Evolutionary conservation across 2,113 vertebrate genomes (phyloP).

Genomic region (Cynoglossus semilaevis): DNA sequence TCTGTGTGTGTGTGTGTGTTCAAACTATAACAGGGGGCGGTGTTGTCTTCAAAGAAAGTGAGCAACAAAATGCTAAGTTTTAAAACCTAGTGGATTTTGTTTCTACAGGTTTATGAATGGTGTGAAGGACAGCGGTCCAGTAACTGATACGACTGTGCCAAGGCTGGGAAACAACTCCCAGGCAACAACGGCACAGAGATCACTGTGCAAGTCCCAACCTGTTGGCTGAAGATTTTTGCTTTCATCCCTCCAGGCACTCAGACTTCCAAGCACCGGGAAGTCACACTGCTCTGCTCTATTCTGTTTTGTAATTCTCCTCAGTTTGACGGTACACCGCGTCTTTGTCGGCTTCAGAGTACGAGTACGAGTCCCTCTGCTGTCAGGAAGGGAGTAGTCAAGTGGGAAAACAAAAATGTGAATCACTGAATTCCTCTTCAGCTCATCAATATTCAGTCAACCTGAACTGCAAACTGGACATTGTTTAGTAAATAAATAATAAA

Average conservation of each 20-base stretch:
- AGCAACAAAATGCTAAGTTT: slow-evolving; percentile 3
- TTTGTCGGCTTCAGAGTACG: not conserved
- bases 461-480: slow-evolving; percentile 11
- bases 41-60: not conserved
- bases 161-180: slow-evolving; percentile 5
- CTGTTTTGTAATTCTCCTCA: not conserved
- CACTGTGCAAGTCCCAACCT: slow-evolving; percentile 40
- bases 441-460: slow-evolving; percentile 29
- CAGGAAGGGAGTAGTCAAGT: not conserved
- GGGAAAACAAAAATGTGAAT: slow-evolving; percentile 19
- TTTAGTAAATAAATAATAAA: slow-evolving; percentile 25
- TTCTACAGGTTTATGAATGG: not conserved
- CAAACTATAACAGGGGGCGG: not conserved
- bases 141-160: slow-evolving; percentile 12
- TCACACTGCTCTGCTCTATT: slow-evolving; percentile 19
- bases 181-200: slow-evolving; percentile 18
- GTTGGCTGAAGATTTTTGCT: slow-evolving; percentile 18
- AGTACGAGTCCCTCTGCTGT: not conserved
- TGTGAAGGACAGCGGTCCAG: not conserved
- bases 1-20: slow-evolving; percentile 3
- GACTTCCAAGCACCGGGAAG: slow-evolving; percentile 20
- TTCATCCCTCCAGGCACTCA: slow-evolving; percentile 12
- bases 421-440: slow-evolving; percentile 14
- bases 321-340: slow-evolving; percentile 10
- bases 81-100: not conserved